Evolutionary conservation across 2,113 vertebrate genomes (phyloP), one percentile per base, ranked within the genome.

Genomic region (Passer domesticus): DNA sequence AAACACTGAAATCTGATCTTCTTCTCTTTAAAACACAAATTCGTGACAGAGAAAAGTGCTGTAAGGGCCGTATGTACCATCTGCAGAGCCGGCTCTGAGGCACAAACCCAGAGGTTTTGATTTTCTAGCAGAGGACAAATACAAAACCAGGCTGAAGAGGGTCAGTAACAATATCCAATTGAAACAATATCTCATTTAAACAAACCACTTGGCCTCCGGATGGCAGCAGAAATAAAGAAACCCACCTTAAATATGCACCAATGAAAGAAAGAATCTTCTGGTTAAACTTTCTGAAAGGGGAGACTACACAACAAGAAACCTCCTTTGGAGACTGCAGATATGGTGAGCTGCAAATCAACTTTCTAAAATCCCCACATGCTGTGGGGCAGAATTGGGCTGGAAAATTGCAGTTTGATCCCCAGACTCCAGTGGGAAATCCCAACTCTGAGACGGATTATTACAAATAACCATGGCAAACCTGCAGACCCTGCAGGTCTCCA

Each of bases 181-280:
- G 41, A 88, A 85, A 95, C 76, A 63, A 14, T 19, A 59, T 41
- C 68, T 53, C 49, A 24, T 60, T 82, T n/a, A 91, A 93, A 94
- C 66, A 79, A 74, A 87, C 8, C 25, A 27, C n/a, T 67, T 35
- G 87, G 84, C 95, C 95, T 97, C 87, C 16, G 84, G 92, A 93
- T 95, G 96, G 95, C 89, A 95, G 89, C 92, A 95, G 44, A 81
- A 82, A 41, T 24, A 55, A 77, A 82, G 67, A 80, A 81, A 74
- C 23, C 87, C 83, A 81, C 66, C 86, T 92, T 64, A 75, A 90
- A 81, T 5, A 56, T 6, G 46, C 14, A 28, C 8, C 46, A 69
- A 10, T 83, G 69, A 87, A 82, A 73, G 70, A 78, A 49, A 87
- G 75, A 59, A 52, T 53, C 39, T 75, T 37, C 58, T 70, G 52